Evolutionary conservation across 2,113 vertebrate genomes (phyloP).

Genomic region (Leucopsar rothschildi): DNA sequence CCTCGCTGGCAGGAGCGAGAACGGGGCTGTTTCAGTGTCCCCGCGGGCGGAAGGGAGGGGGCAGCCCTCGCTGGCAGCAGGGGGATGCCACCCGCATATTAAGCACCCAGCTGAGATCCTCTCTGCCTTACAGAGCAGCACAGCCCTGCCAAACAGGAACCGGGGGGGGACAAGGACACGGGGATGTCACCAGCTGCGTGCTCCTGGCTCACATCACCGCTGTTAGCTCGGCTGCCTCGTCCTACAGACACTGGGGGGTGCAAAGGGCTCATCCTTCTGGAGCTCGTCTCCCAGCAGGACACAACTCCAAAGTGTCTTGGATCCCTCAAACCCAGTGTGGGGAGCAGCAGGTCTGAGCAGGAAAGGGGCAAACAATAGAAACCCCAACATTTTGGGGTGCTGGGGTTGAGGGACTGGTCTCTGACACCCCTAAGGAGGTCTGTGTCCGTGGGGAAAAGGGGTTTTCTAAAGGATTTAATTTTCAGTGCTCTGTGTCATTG

Average conservation of each 20-base stretch:
- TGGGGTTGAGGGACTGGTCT: not conserved
- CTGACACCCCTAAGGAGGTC: not conserved
- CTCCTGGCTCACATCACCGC: not conserved
- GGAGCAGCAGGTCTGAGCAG: not conserved
- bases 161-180: not conserved
- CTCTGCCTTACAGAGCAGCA: not conserved
- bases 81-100: not conserved
- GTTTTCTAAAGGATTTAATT: not conserved
- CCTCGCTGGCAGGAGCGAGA: not conserved
- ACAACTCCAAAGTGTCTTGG: not conserved
- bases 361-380: not conserved
- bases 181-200: not conserved
- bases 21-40: not conserved
- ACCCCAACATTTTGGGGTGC: not conserved
- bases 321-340: not conserved
- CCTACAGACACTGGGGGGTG: not conserved
- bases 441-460: not conserved
- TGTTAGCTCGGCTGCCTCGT: not conserved
- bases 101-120: slow-evolving; percentile 11
- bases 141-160: slow-evolving; percentile 39
- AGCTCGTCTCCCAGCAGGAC: not conserved
- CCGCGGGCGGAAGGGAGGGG: not conserved
- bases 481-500: not conserved
- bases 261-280: not conserved
- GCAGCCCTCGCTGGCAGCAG: not conserved